phyloP scores from a whole-genome alignment of 2,797 vertebrate genomes.

The Xyrichtys novacula region DNA sequence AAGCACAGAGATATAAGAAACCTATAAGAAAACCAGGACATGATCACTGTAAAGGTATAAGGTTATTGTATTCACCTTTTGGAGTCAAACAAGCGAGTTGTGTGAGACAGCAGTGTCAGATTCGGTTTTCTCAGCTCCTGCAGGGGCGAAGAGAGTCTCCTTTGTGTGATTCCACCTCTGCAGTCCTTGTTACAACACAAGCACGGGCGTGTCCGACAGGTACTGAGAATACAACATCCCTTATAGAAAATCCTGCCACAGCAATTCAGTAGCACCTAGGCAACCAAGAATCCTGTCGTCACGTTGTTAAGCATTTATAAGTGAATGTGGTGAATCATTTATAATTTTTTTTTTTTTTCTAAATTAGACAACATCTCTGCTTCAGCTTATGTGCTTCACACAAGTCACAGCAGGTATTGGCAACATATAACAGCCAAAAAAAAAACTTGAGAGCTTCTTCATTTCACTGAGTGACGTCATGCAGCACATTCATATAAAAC shows the following conservation, averaged over 20 bases:
- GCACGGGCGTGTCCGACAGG: slow-evolving; percentile 63
- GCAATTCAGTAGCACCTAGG: background rate
- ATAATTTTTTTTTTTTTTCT: background rate
- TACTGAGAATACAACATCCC: slow-evolving; percentile 8
- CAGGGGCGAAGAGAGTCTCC: slow-evolving; percentile 38
- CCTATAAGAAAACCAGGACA: background rate
- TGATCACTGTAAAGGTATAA: slow-evolving; percentile 1
- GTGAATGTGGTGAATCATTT: background rate
- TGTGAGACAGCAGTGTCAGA: slow-evolving; percentile 34
- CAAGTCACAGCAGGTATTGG: background rate
- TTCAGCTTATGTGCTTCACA: slow-evolving; percentile 7
- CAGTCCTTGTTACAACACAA: slow-evolving; percentile 53
- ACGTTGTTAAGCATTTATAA: background rate
- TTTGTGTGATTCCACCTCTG: slow-evolving; percentile 46
- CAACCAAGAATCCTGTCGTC: background rate
- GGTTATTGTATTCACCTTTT: slow-evolving; percentile 67
- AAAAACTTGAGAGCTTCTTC: background rate
- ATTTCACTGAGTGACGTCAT: background rate
- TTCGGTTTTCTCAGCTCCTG: slow-evolving; percentile 49
- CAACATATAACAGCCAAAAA: background rate
- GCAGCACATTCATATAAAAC: background rate
- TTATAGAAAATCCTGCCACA: background rate
- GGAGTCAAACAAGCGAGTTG: slow-evolving; percentile 34
- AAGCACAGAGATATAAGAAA: background rate
- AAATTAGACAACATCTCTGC: background rate